phyloP scores from a whole-genome alignment of 1,140 invertebrate species.

The Portunus trituberculatus region DNA sequence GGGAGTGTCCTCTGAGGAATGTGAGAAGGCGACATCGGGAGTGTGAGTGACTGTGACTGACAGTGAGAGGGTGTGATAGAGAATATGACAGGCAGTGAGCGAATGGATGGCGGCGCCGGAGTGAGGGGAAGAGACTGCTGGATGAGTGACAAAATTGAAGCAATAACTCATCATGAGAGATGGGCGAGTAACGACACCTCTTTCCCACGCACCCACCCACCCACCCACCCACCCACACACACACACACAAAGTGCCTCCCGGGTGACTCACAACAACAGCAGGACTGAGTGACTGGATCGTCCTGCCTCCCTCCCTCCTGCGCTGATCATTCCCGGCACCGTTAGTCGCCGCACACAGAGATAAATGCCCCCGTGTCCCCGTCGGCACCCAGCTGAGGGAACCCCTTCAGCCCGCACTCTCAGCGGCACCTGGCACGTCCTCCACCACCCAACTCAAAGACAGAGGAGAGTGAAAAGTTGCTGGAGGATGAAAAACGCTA shows the following conservation, averaged over 20 bases:
- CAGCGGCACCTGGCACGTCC: background rate
- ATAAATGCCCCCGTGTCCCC: background rate
- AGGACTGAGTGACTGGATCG: too few relatives aligned
- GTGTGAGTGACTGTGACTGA: background rate
- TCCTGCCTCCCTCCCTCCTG: background rate
- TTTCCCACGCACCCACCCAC: background rate
- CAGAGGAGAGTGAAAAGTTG: too few relatives aligned
- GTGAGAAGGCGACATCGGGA: background rate
- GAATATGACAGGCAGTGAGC: background rate
- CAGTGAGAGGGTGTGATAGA: background rate
- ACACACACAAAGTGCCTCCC: slow-evolving; percentile 4
- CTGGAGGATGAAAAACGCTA: too few relatives aligned
- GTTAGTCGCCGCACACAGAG: background rate
- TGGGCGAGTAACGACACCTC: background rate
- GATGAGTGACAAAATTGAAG: background rate
- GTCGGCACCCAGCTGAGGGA: background rate
- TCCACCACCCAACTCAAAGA: background rate
- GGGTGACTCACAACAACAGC: background rate
- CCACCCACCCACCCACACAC: slow-evolving; percentile 55
- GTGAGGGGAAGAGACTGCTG: background rate
- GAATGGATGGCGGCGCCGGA: background rate
- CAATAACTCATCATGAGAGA: background rate
- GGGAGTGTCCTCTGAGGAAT: background rate
- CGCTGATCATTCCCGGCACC: background rate
- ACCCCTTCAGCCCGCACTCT: background rate